Evolutionary conservation across 2,113 vertebrate species (phyloP).

Genomic region (Microtus ochrogaster): DNA sequence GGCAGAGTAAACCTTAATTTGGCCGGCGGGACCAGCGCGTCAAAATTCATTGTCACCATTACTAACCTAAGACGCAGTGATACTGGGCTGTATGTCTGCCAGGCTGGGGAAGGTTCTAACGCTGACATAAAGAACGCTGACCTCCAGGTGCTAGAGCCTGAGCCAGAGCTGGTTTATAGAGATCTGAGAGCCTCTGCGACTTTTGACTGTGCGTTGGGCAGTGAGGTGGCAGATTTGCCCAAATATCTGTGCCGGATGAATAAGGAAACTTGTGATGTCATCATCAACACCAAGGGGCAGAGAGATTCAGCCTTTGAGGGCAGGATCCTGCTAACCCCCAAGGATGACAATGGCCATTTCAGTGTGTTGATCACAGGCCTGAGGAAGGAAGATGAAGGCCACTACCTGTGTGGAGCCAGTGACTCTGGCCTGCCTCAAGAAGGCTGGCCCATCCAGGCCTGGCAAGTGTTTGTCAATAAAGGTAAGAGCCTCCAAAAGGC

Average conservation of each 20-base stretch:
- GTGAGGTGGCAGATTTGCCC: fast-evolving
- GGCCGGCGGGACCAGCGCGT: fast-evolving
- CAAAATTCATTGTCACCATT: slow-evolving; percentile 62
- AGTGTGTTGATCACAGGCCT: slow-evolving; percentile 79
- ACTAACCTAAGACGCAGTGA: slow-evolving; percentile 66
- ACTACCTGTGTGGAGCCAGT: slow-evolving; percentile 82
- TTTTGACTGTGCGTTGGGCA: slow-evolving; percentile 57
- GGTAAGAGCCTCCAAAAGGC: slow-evolving; percentile 74
- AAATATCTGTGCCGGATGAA: slow-evolving; percentile 83
- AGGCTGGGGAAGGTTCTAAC: neutral
- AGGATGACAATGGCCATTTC: fast-evolving
- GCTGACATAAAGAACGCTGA: neutral
- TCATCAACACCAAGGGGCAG: neutral
- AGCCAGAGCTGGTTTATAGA: slow-evolving; percentile 84
- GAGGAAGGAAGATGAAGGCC: slow-evolving; percentile 79
- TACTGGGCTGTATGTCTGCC: slow-evolving; percentile 81
- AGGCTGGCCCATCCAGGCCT: neutral
- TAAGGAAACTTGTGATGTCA: neutral
- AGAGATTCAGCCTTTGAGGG: neutral
- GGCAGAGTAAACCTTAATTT: slow-evolving; percentile 3
- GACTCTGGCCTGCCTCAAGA: fast-evolving
- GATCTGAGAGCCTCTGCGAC: slow-evolving; percentile 66
- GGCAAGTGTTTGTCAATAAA: slow-evolving; percentile 85
- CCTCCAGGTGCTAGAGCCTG: slow-evolving; percentile 59
- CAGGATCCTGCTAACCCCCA: slow-evolving; percentile 65